These are phyloP conservation scores for Dipodomys ordii DNA, from an alignment of 2,113 vertebrate genomes.

Conservation along the genomic window DNA sequence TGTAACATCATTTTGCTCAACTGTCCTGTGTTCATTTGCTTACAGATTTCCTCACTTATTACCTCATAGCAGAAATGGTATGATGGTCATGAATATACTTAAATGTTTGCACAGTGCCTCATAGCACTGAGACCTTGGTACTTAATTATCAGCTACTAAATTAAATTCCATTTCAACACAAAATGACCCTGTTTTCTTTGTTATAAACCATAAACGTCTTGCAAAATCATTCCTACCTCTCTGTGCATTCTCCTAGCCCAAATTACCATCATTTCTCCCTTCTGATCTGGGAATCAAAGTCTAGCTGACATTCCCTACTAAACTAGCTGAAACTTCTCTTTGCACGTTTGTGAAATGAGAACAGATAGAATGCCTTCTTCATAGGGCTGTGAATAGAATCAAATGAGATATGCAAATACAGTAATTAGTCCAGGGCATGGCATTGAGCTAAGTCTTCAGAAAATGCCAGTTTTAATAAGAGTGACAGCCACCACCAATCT, in stretches of 20 bases:
- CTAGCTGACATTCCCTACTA: neutral
- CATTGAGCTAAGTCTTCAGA: neutral
- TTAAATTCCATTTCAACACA: neutral
- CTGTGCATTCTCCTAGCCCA: neutral
- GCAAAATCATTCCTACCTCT: neutral
- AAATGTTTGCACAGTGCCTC: neutral
- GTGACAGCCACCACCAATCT: neutral
- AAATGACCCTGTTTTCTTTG: neutral
- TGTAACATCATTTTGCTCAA: neutral
- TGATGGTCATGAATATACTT: neutral
- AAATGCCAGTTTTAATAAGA: neutral
- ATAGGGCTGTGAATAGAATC: neutral
- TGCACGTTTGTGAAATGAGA: neutral
- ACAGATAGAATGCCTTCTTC: neutral
- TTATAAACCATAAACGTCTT: neutral
- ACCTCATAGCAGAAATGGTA: neutral
- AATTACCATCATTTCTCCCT: neutral
- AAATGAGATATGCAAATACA: neutral
- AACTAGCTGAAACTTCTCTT: neutral
- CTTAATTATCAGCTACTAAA: neutral
- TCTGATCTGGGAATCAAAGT: neutral
- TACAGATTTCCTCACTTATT: slow-evolving; percentile 15
- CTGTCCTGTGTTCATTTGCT: neutral
- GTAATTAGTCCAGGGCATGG: neutral
- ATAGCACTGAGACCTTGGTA: neutral